A percentile compares a stretch with the other conserved stretches of the same genome.
These are phyloP conservation scores for Proisotoma minuta DNA, from an alignment of 2,888 invertebrate species.

Conservation along the genomic window DNA sequence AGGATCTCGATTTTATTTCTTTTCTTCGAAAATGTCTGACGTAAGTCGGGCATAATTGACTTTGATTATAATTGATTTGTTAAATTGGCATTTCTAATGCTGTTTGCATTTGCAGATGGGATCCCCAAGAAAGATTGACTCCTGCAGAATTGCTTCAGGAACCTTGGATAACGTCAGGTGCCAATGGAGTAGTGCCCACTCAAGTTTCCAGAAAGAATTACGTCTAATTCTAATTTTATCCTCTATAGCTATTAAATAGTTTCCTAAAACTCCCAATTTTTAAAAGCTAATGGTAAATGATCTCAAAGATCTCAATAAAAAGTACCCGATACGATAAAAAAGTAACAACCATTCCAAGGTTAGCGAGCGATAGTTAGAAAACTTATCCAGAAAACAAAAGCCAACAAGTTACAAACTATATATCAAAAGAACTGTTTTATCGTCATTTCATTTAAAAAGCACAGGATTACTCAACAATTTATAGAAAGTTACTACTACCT, in stretches of 20 bases:
- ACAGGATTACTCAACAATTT: no score
- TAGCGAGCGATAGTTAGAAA: no score
- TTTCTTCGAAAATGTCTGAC: conserved; percentile 46
- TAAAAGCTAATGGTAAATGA: conserved; percentile 4
- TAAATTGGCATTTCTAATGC: conserved; percentile 12
- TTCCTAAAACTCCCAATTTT: neutral
- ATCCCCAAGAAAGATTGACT: conserved; percentile 83
- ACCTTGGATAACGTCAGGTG: conserved; percentile 44
- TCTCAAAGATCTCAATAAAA: conserved; percentile 30
- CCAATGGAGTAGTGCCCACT: conserved; percentile 17
- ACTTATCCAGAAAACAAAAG: no score
- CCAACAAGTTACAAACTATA: no score
- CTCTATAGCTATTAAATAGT: neutral
- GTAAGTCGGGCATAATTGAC: conserved; percentile 35
- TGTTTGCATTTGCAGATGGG: conserved; percentile 77
- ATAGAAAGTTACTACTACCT: no score
- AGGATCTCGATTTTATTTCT: conserved; percentile 45
- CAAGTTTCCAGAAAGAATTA: conserved; percentile 43
- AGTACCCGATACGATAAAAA: no score
- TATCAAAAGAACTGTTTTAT: no score
- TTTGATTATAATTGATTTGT: neutral
- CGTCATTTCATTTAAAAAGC: no score
- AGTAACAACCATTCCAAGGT: no score
- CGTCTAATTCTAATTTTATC: conserved; percentile 25
- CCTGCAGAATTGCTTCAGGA: conserved; percentile 67